Evolutionary conservation across 2,888 invertebrate genomes (phyloP), one percentile per base, ranked within the genome.

Genomic region (Eilema depressum): DNA sequence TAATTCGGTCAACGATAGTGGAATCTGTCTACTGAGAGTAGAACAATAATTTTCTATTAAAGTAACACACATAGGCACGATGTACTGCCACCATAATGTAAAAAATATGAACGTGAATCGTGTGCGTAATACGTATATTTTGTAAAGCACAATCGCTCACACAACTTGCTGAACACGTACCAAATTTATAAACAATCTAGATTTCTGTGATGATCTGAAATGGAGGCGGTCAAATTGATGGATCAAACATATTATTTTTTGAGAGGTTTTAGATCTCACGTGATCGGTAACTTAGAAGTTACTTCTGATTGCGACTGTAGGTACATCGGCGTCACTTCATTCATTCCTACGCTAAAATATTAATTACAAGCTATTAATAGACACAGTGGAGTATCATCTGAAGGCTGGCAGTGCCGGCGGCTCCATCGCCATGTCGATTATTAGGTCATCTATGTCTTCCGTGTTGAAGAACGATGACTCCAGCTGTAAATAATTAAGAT

Each of bases 401-500:
- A 89, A 88, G 0, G 89, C 82, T 0, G 93, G 91, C 53, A 93
- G 75, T 0, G 87, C 81, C 0, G 93, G 91, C 0, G 93, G 89
- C 26, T 94, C 95, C 92, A 95, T 92, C 2, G 94, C 93, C 84
- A 93, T 87, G 82, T 95, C 95, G 26, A 95, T 93, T 10, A 53
- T 53, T 2, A 95, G 84, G 14, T 95, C 95, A 66, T 95, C 95
- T 59, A 95, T 93, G 78, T 95, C 95, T 3, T 94, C 93, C 0
- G 91, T 85, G 75, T 92, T 94, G 94, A 95, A 95, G 83, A 95
- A 94, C 0, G 95, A 92, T 17, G 95, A 82, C 79, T 95, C 95
- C 88, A 93, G 72, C 92, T 94, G 90, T 60, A 86, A 88, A 76
- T 66, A 77, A 74, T 77, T 37, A 37, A 30, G 30, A 30, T 12